phyloP scores from a whole-genome alignment of 2,888 invertebrate genomes.

The Venusia cambrica region DNA sequence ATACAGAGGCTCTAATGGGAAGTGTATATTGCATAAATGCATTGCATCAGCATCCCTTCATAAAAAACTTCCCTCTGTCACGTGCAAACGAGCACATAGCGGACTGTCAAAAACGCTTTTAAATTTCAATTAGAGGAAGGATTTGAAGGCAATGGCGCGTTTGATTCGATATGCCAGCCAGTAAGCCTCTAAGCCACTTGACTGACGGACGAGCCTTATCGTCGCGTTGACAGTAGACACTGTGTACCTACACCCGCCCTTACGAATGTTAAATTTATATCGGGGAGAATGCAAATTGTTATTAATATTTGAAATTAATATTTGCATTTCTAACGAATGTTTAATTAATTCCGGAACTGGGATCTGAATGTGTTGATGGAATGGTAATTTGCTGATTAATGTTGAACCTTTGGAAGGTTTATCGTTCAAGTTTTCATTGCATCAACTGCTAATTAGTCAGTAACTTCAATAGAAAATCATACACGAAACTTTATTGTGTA shows the following conservation, averaged over 20 bases:
- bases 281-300: conserved; percentile 24
- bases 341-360: conserved; percentile 20
- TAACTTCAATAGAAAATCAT: too few relatives aligned
- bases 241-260: conserved; percentile 27
- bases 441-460: background rate
- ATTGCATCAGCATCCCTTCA: conserved; percentile 17
- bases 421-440: background rate
- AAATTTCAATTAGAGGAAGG: conserved; percentile 59
- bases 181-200: conserved; percentile 51
- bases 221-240: conserved; percentile 28
- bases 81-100: conserved; percentile 41
- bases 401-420: conserved; percentile 15
- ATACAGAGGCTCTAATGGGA: conserved; percentile 11
- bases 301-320: conserved; percentile 27
- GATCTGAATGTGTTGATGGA: conserved; percentile 17
- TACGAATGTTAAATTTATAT: conserved; percentile 27
- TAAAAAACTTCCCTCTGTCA: conserved; percentile 33
- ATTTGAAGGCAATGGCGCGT: conserved; percentile 53
- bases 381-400: conserved; percentile 21
- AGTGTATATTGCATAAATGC: conserved; percentile 17
- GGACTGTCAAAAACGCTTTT: conserved; percentile 57
- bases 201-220: conserved; percentile 41
- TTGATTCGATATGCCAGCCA: conserved; percentile 48
- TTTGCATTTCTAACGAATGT: conserved; percentile 26
- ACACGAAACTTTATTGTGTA: too few relatives aligned